A percentile compares a stretch with the other conserved stretches of the same genome.
Conservation (phyloP, 2,888 invertebrate species). For the Phoronis australis region DNA sequence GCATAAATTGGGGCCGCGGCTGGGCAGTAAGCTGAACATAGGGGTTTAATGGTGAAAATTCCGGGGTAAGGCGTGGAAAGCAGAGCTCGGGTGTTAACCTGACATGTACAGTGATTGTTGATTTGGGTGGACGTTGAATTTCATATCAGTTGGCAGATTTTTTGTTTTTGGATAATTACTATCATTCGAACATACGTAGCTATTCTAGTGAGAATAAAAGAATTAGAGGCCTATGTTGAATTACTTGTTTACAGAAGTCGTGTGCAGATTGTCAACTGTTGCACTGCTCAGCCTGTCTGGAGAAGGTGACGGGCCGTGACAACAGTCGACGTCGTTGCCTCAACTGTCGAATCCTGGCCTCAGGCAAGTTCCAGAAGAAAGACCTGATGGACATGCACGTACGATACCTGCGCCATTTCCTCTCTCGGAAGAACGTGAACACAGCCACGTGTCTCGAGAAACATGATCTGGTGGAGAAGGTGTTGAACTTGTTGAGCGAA, state of each 20-base stretch:
- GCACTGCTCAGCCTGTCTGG: constrained; percentile 36
- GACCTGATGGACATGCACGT: constrained; percentile 38
- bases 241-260: constrained; percentile 41
- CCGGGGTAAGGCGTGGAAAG: too few relatives aligned
- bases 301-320: constrained; percentile 10
- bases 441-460: constrained; percentile 44
- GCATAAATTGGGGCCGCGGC: too few relatives aligned
- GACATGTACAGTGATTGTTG: too few relatives aligned
- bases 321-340: constrained; percentile 26
- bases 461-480: constrained; percentile 43
- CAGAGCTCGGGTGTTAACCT: too few relatives aligned
- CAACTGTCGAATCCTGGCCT: constrained; percentile 34
- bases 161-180: too few relatives aligned
- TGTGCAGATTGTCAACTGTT: constrained; percentile 35
- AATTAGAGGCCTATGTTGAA: too few relatives aligned
- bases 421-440: constrained; percentile 33
- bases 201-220: too few relatives aligned
- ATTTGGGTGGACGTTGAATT: too few relatives aligned
- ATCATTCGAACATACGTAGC: too few relatives aligned
- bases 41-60: too few relatives aligned
- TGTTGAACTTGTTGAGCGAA: constrained; percentile 25
- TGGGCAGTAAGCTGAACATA: too few relatives aligned
- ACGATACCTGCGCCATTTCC: constrained; percentile 42
- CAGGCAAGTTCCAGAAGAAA: constrained; percentile 35
- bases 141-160: too few relatives aligned